Evolutionary conservation across 2,797 vertebrate genomes (phyloP), one percentile per base, ranked within the genome.

Genomic region (Glossophaga mutica): DNA sequence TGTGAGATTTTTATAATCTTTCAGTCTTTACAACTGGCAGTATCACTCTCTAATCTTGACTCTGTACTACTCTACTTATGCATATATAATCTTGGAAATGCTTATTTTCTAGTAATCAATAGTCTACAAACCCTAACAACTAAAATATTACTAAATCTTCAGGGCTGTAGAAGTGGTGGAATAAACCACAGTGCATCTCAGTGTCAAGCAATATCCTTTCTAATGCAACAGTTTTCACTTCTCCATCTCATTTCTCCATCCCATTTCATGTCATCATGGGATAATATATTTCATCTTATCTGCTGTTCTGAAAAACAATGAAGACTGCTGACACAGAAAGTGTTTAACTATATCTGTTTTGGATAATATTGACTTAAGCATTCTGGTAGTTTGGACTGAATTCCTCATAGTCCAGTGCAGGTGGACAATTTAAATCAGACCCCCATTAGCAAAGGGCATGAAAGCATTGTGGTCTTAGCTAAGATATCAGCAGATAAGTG

Each of bases 131-230:
- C 18, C 32, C 70, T 81, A 93, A 46, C 34, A 59, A 90, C 19
- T 74, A 83, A 91, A 95, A 87, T 46, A 86, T 16, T 26, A 84
- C 16, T 26, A 76, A 78, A 42, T 84, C 29, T 59, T 74, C 21
- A 44, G 48, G 46, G 39, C 15, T 14, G 6, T 21, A 18, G 52
- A 46, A 1, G 9, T 44, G n/a, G 34, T 0, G 3, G 39, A 1
- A 44, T 32, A 82, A 88, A 57, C 24, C 44, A 65, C 3, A 1
- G 3, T 18, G 14, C 1, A 0, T 32, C 29, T 57, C 9, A 3
- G 37, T 0, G 1, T 39, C 22, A 0, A 5, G 1, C 0, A 0
- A 21, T n/a, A 42, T 76, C 34, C 26, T 52, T 44, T n/a, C 71
- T 86, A 62, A 68, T 44, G 34, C 14, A 70, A 32, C n/a, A 79